phyloP scores from a whole-genome alignment of 2,113 vertebrate species.

The Sinosuthora webbiana region DNA sequence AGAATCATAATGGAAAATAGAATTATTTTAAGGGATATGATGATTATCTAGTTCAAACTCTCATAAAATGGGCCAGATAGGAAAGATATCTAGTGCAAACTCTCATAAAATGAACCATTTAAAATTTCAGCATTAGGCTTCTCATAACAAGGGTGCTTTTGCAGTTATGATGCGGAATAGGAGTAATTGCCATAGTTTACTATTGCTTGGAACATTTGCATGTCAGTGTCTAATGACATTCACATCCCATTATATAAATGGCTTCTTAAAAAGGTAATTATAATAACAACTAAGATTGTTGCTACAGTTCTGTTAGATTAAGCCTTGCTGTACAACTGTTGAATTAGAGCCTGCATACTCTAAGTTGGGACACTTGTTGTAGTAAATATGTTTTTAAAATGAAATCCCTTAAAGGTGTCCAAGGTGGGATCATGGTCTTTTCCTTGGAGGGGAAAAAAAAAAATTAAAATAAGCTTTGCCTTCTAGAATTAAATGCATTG shows the following conservation, averaged over 20 bases:
- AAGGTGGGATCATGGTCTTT: neutral
- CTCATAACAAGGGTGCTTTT: neutral
- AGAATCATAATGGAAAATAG: neutral
- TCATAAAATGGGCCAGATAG: neutral
- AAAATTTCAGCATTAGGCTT: neutral
- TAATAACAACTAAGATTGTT: neutral
- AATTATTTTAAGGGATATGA: neutral
- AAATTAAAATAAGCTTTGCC: neutral
- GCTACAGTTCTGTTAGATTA: neutral
- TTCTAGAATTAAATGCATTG: neutral
- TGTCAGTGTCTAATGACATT: neutral
- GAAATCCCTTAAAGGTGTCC: neutral
- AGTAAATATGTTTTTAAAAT: neutral
- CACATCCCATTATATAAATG: neutral
- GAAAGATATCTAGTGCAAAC: neutral
- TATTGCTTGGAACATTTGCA: neutral
- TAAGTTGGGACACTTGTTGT: neutral
- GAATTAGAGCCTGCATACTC: neutral
- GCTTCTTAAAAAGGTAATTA: neutral
- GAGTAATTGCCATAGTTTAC: neutral
- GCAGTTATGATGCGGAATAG: neutral
- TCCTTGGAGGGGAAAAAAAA: fast-evolving
- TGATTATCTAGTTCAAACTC: neutral
- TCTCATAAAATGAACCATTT: neutral
- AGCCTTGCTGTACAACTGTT: neutral